A percentile compares a stretch with the other conserved stretches of the same genome.
phyloP scores from a whole-genome alignment of 2,888 invertebrate genomes.

The Imbricaverruca yamaguchii region DNA sequence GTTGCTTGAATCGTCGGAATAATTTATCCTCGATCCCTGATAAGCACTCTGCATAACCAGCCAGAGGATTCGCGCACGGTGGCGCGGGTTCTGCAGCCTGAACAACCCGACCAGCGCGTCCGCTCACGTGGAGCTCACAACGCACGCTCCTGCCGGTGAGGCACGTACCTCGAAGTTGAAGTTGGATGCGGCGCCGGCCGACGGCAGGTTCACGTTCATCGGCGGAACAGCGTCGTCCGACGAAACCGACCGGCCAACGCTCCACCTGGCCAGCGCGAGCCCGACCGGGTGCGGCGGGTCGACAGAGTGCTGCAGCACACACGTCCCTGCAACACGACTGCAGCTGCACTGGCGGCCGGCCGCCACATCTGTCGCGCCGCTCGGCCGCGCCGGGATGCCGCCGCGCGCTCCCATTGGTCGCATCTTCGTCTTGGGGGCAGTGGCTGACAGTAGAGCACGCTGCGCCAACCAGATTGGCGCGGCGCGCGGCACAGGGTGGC shows the following conservation, averaged over 20 bases:
- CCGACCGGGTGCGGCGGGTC: no score
- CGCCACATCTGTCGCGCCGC: background rate
- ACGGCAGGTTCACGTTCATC: constrained; percentile 16
- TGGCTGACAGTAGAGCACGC: background rate
- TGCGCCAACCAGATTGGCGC: constrained; percentile 14
- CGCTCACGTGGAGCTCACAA: no score
- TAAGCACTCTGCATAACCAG: no score
- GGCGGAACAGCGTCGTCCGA: background rate
- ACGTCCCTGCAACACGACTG: background rate
- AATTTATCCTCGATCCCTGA: no score
- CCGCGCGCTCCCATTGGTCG: constrained; percentile 7
- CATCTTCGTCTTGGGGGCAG: constrained; percentile 21
- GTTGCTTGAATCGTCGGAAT: no score
- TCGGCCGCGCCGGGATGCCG: background rate
- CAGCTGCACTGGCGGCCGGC: constrained; percentile 5
- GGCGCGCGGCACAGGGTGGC: background rate
- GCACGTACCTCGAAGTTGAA: constrained; percentile 14
- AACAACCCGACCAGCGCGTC: no score
- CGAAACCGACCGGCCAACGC: no score
- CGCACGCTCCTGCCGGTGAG: background rate
- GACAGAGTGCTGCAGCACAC: background rate
- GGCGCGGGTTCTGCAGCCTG: no score
- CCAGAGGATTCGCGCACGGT: no score
- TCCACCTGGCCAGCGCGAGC: no score
- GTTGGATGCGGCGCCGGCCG: constrained; percentile 9